Percentiles rank a stretch among this genome's conserved stretches.
phyloP scores from a whole-genome alignment of 2,113 vertebrate species.

The Chloropsis cyanopogon region DNA sequence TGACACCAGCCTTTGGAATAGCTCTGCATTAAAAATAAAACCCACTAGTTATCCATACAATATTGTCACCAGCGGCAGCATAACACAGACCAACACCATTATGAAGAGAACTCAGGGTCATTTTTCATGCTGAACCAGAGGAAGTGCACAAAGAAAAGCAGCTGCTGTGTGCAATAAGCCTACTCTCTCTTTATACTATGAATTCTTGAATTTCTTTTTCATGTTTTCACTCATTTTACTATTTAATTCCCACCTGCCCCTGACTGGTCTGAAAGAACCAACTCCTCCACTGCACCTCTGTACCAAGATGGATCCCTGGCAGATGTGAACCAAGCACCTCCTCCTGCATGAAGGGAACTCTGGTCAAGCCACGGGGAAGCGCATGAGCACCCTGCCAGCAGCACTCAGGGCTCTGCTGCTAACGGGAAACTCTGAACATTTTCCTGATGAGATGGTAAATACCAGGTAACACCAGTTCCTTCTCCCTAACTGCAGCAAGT shows the following conservation, averaged over 20 bases:
- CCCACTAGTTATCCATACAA: neutral
- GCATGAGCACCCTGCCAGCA: neutral
- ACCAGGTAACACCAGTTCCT: neutral
- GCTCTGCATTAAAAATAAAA: neutral
- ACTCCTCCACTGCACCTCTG: neutral
- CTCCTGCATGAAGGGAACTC: neutral
- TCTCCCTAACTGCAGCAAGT: neutral
- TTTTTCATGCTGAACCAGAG: neutral
- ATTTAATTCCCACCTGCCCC: neutral
- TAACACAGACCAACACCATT: neutral
- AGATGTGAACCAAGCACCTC: accelerated
- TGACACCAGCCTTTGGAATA: neutral
- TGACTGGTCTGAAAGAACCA: neutral
- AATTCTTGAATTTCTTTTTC: neutral
- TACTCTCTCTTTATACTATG: neutral
- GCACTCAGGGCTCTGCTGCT: neutral
- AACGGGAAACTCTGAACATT: accelerated
- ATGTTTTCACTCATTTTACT: neutral
- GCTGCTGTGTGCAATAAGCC: neutral
- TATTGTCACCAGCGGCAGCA: neutral
- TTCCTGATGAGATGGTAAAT: neutral
- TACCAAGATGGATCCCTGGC: neutral
- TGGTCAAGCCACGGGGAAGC: accelerated
- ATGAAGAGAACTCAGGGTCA: neutral
- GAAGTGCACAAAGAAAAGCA: neutral